Evolutionary conservation across 2,113 vertebrate species (phyloP).

Genomic region (Vulpes vulpes): DNA sequence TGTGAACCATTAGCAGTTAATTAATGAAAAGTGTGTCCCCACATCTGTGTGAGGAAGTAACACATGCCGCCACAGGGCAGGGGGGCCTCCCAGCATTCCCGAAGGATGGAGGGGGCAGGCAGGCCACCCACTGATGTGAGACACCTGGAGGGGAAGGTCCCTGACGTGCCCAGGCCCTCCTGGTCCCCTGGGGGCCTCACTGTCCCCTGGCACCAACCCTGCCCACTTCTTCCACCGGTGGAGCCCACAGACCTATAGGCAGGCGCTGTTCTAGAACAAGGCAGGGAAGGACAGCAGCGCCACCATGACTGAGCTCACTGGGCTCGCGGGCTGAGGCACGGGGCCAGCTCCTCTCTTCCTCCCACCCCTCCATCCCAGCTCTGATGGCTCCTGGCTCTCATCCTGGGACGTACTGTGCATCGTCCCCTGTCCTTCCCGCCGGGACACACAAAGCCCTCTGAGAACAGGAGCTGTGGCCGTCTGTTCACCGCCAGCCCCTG

Average conservation of each 20-base stretch:
- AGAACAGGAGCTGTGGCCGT: rapidly evolving
- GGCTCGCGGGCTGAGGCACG: rapidly evolving
- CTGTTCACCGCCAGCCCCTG: rapidly evolving
- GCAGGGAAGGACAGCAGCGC: neutral
- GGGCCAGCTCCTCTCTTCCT: rapidly evolving
- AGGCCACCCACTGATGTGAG: too few relatives aligned
- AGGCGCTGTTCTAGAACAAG: too few relatives aligned
- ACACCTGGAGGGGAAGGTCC: too few relatives aligned
- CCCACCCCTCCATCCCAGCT: neutral
- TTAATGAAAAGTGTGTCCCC: slow-evolving; percentile 71
- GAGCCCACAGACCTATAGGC: neutral
- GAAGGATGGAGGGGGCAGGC: neutral
- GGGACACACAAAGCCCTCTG: rapidly evolving
- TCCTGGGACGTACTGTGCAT: rapidly evolving
- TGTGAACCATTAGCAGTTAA: slow-evolving; percentile 78
- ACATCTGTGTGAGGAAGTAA: neutral
- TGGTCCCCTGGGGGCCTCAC: rapidly evolving
- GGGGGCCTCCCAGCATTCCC: neutral
- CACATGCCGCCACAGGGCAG: neutral
- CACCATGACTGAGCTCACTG: neutral
- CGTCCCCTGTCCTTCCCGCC: neutral
- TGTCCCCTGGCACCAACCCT: neutral
- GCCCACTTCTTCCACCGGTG: too few relatives aligned
- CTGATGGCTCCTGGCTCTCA: rapidly evolving
- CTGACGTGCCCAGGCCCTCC: neutral